phyloP scores from a whole-genome alignment of 1,140 invertebrate genomes.

The Cotesia glomerata region DNA sequence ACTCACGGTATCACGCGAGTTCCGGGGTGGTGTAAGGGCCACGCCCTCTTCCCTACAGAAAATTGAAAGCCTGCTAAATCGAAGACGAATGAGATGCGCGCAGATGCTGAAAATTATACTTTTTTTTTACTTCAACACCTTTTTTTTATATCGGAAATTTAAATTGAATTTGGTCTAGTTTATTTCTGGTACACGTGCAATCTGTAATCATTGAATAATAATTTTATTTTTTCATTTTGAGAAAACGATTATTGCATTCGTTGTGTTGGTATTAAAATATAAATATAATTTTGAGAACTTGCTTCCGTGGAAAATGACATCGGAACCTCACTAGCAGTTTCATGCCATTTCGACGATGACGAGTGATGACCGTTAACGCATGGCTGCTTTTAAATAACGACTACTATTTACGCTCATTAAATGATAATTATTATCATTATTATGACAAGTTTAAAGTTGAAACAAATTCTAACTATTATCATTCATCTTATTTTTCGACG shows the following conservation, averaged over 20 bases:
- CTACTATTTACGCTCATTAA: neutral
- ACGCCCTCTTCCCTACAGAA: constrained; percentile 21
- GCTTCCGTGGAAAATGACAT: neutral
- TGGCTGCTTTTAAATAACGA: neutral
- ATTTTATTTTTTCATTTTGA: too few species aligned
- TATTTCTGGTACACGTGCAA: neutral
- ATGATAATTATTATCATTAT: neutral
- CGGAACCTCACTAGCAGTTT: neutral
- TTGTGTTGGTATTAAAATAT: too few species aligned
- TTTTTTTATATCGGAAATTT: neutral
- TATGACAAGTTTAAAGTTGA: neutral
- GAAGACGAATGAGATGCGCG: constrained; percentile 20
- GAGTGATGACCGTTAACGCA: neutral
- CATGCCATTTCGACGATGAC: neutral
- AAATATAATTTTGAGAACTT: too few species aligned
- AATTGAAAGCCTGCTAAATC: constrained; percentile 27
- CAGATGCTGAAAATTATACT: neutral
- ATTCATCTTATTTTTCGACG: too few species aligned
- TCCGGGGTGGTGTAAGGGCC: constrained; percentile 16
- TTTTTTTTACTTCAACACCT: neutral
- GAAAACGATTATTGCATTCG: too few species aligned
- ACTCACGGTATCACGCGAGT: constrained; percentile 28
- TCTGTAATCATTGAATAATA: too few species aligned
- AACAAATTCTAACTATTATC: too few species aligned
- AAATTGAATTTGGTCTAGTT: neutral